Base-by-base conservation (phyloP, 1,140 invertebrate genomes). In the Ectropis grisescens region DNA sequence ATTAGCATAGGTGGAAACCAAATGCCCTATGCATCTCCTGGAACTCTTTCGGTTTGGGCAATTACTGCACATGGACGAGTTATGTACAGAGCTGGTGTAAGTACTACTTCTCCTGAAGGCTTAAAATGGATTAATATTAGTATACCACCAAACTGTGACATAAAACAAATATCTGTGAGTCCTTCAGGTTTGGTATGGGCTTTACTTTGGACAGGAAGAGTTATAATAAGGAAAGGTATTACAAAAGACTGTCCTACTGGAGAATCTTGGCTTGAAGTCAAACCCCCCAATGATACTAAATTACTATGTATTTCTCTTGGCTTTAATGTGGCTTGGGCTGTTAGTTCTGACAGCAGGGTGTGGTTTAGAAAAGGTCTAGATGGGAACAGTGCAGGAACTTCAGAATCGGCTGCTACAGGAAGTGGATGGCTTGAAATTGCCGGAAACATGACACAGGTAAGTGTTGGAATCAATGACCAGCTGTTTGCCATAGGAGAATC, bases 291-390 rank as follows among this genome's bases (percentile, higher is more conserved):
- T 60, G 86, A 86, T 67, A 85, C 87, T 28, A 87, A 87, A 67
- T 83, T 97, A 7, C 69, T 85, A 22, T 91, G 93, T 71, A 81
- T 97, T 2, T 90, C 92, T 36, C 91, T 96, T 11, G 95, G 95
- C 2, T 86, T 85, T n/a, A 89, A 93, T 83, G 84, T 89, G 2
- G 91, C 96, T 4, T 97, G 95, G 95, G 93, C 90, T 41, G 79
- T 96, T 4, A 92, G 91, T 29, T 89, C 91, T 55, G 91, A 95
- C 62, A 88, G 90, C 36, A 88, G 89, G 58, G 91, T 95, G n/a
- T 96, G 93, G 93, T 96, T 95, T 66, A 85, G 93, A 47, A 90
- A 93, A 76, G 93, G 94, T 13, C 87, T 96, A 12, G 89, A 89
- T 66, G 89, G 90, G 2, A 88, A 89, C 55, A 85, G 84, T 39